Conservation (phyloP, 2,113 vertebrate genomes). For the Sprattus sprattus region DNA sequence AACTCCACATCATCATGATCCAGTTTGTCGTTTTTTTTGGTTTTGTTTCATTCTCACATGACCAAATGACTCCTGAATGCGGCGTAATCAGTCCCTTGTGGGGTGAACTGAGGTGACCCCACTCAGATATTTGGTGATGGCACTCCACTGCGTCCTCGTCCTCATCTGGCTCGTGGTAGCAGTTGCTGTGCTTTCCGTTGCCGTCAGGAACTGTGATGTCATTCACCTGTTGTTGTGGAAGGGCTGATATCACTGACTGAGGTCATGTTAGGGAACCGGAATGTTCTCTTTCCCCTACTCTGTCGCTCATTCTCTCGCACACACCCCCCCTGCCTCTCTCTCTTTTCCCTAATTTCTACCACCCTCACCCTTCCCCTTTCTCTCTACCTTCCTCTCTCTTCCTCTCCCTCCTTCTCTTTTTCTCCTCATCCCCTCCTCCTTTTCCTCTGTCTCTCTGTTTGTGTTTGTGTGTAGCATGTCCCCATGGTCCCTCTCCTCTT, state of each 20-base stretch:
- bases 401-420: not conserved
- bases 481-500: not conserved
- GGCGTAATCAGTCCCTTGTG: not conserved
- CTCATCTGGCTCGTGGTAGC: not conserved
- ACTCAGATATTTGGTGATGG: not conserved
- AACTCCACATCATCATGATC: not conserved
- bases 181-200: slow-evolving; percentile 24
- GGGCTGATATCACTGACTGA: slow-evolving; percentile 13
- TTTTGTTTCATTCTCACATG: not conserved
- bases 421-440: slow-evolving; percentile 45
- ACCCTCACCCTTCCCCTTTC: slow-evolving; percentile 64
- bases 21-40: not conserved
- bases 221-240: slow-evolving; percentile 34
- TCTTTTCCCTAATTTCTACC: slow-evolving; percentile 71
- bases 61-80: not conserved
- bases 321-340: slow-evolving; percentile 49
- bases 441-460: not conserved
- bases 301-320: slow-evolving; percentile 71
- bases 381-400: slow-evolving; percentile 28
- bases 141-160: not conserved
- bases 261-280: not conserved
- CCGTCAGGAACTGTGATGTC: slow-evolving; percentile 23
- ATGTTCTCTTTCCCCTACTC: slow-evolving; percentile 26
- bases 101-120: not conserved
- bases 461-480: not conserved